These are phyloP conservation scores for Aldabrachelys gigantea DNA, from an alignment of 2,113 vertebrate species.

Conservation along the genomic window DNA sequence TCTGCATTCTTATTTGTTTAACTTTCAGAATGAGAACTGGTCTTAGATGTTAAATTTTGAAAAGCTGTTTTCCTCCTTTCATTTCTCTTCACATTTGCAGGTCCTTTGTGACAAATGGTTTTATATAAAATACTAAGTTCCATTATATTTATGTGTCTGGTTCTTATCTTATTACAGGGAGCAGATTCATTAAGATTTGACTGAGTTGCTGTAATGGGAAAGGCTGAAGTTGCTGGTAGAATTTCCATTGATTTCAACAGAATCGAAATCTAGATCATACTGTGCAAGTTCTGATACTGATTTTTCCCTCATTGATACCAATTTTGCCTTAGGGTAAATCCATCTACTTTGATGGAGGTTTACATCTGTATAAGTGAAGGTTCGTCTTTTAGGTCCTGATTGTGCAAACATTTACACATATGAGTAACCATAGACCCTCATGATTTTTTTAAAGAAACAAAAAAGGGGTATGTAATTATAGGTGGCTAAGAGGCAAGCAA, in stretches of 20 bases:
- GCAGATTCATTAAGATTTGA: background rate
- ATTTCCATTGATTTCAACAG: background rate
- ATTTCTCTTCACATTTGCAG: background rate
- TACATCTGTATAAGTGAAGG: background rate
- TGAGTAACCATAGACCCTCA: background rate
- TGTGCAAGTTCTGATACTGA: background rate
- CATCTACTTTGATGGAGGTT: background rate
- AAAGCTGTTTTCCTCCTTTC: background rate
- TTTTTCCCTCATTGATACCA: background rate
- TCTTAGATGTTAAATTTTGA: background rate
- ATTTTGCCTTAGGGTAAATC: background rate
- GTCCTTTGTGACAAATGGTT: background rate
- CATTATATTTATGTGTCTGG: background rate
- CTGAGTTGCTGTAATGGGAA: background rate
- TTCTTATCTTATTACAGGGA: background rate
- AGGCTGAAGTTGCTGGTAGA: background rate
- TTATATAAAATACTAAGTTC: background rate
- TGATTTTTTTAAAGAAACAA: background rate
- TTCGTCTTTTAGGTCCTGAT: background rate
- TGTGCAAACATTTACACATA: background rate
- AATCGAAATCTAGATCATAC: background rate
- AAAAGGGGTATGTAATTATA: background rate
- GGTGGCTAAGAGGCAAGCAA: background rate
- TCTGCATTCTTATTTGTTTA: background rate
- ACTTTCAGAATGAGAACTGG: background rate